A percentile compares a stretch with the other conserved stretches of the same genome.
These are phyloP conservation scores for Hemitrygon akajei DNA, from an alignment of 2,797 vertebrate genomes.

Conservation along the genomic window DNA sequence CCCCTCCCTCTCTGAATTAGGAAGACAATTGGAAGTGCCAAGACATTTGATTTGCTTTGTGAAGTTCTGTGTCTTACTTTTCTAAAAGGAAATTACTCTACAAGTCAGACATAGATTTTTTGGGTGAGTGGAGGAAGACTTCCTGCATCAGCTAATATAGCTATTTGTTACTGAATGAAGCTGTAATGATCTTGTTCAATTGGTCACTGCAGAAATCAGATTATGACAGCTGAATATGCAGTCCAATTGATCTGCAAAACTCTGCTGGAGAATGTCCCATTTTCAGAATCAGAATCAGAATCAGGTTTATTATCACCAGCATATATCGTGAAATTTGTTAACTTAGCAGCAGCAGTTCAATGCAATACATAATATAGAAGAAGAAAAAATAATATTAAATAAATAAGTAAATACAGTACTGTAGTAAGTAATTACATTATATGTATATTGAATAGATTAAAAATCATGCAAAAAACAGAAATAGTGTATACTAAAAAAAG, in stretches of 20 bases:
- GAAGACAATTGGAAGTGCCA: neutral
- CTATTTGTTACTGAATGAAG: neutral
- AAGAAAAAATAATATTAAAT: no score
- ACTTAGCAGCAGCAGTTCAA: no score
- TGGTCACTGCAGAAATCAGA: neutral
- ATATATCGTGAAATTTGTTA: no score
- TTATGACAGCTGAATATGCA: neutral
- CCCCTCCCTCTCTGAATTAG: no score
- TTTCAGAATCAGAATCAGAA: no score
- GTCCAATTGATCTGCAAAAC: neutral
- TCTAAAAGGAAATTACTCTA: neutral
- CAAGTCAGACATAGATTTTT: neutral
- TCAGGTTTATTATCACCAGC: no score
- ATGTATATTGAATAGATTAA: no score
- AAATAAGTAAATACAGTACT: no score
- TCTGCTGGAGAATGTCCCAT: neutral
- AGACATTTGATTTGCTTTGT: neutral
- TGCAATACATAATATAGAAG: no score
- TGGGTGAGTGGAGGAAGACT: neutral
- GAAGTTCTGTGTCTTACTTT: neutral
- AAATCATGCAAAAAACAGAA: no score
- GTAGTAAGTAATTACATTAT: no score
- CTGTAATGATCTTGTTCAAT: neutral
- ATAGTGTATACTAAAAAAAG: no score
- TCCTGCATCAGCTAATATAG: neutral